Evolutionary conservation across 2,888 invertebrate species (phyloP).

Genomic region (Euplagia quadripunctaria): DNA sequence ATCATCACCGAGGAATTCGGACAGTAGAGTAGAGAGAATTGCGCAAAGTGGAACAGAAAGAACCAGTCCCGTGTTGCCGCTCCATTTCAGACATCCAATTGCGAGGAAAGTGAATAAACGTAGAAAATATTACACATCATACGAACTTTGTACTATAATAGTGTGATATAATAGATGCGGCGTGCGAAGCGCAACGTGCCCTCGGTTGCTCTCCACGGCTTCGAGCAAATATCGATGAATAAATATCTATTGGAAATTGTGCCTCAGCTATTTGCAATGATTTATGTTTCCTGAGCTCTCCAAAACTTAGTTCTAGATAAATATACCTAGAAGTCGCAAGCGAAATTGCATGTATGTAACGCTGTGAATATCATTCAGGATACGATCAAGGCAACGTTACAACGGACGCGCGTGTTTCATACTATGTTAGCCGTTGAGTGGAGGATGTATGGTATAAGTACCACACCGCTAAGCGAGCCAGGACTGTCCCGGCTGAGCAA

Average conservation of each 20-base stretch:
- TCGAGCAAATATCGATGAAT: not conserved
- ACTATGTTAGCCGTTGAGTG: too few species aligned
- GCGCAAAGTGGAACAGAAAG: slow-evolving; percentile 76
- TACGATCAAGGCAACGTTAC: too few species aligned
- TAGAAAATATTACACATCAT: slow-evolving; percentile 37
- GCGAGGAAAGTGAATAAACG: slow-evolving; percentile 64
- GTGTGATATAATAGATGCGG: not conserved
- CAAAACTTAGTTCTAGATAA: not conserved
- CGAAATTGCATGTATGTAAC: too few species aligned
- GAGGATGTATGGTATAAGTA: too few species aligned
- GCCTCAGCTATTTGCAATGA: not conserved
- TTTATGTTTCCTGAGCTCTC: not conserved
- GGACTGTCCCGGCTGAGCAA: too few species aligned
- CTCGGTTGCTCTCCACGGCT: not conserved
- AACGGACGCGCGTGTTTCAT: too few species aligned
- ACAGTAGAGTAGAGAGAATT: slow-evolving; percentile 75
- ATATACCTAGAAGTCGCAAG: too few species aligned
- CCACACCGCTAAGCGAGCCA: too few species aligned
- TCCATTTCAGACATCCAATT: slow-evolving; percentile 74
- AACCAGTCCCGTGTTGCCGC: slow-evolving; percentile 77
- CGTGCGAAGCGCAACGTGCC: not conserved
- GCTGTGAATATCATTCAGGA: too few species aligned
- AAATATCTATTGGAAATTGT: not conserved
- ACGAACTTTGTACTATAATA: not conserved
- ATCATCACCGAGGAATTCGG: slow-evolving; percentile 75